These are phyloP conservation scores for Ditylenchus weischeri DNA, from an alignment of 2,888 invertebrate genomes.

Conservation along the genomic window DNA sequence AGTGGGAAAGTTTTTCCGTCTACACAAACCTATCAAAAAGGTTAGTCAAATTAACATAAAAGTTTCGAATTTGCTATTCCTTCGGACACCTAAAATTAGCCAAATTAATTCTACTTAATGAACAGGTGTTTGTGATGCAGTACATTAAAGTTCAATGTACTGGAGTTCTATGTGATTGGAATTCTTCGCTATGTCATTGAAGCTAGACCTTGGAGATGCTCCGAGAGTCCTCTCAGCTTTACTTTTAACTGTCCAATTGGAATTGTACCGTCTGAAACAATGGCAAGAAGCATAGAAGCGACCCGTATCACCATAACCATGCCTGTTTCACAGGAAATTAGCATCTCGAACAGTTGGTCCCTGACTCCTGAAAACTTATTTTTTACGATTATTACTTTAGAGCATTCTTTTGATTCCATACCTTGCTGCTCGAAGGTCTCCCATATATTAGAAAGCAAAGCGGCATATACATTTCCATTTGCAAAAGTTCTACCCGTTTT, in stretches of 20 bases:
- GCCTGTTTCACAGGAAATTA: slow-evolving; percentile 29
- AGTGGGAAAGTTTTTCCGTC: too few relatives aligned
- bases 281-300: slow-evolving; percentile 34
- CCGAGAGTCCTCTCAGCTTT: slow-evolving; percentile 28
- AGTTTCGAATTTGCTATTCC: too few relatives aligned
- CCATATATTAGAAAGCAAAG: slow-evolving; percentile 31
- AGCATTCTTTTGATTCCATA: background rate
- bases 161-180: too few relatives aligned
- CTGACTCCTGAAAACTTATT: slow-evolving; percentile 21
- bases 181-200: too few relatives aligned
- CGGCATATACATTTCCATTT: slow-evolving; percentile 29
- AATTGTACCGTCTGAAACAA: slow-evolving; percentile 24
- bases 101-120: too few relatives aligned
- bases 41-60: too few relatives aligned
- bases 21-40: too few relatives aligned
- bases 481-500: slow-evolving; percentile 17
- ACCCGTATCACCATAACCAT: slow-evolving; percentile 30
- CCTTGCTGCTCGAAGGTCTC: slow-evolving; percentile 32
- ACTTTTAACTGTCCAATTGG: slow-evolving; percentile 30
- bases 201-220: slow-evolving; percentile 19
- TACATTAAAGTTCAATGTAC: too few relatives aligned
- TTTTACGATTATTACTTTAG: background rate
- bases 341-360: slow-evolving; percentile 26
- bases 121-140: background rate
- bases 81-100: too few relatives aligned